Conservation (phyloP, 2,888 invertebrate genomes). For the Zygothrica quintamaculata region DNA sequence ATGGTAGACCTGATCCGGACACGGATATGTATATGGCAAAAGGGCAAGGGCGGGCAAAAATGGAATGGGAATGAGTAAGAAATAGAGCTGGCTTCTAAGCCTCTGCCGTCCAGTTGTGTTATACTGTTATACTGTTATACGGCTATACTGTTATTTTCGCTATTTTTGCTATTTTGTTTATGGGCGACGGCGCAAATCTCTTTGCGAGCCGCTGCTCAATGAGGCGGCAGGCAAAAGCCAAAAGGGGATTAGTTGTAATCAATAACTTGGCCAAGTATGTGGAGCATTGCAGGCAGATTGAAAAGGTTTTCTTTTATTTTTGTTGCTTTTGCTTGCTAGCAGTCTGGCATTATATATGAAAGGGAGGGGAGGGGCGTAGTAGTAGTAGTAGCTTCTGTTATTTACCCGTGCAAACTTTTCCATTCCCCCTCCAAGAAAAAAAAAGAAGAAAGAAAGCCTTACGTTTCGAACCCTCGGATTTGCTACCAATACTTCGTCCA, state of each 20-base stretch:
- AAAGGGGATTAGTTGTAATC: constrained; percentile 80
- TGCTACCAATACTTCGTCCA: too few relatives aligned
- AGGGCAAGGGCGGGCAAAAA: too few relatives aligned
- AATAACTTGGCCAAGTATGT: constrained; percentile 71
- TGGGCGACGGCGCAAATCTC: constrained; percentile 67
- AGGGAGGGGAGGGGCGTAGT: not conserved
- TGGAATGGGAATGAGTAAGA: too few relatives aligned
- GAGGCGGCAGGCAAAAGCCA: constrained; percentile 78
- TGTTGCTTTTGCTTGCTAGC: too few relatives aligned
- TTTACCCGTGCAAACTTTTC: constrained; percentile 71
- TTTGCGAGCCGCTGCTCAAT: constrained; percentile 67
- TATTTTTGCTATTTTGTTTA: constrained; percentile 74
- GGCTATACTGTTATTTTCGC: too few relatives aligned
- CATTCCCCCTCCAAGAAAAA: too few relatives aligned
- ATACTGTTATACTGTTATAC: too few relatives aligned
- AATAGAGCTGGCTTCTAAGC: constrained; percentile 46
- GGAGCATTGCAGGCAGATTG: constrained; percentile 7
- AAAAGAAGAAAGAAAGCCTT: too few relatives aligned
- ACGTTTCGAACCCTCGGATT: constrained; percentile 23
- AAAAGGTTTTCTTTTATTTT: too few relatives aligned
- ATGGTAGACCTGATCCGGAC: constrained; percentile 38
- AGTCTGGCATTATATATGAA: too few relatives aligned
- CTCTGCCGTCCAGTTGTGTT: constrained; percentile 46
- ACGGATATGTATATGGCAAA: constrained; percentile 31
- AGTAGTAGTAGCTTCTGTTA: constrained; percentile 38